Evolutionary conservation across 64 coral and sea anemone genomes (phyloP).

Genomic region (Stichodactyla mertensii): DNA sequence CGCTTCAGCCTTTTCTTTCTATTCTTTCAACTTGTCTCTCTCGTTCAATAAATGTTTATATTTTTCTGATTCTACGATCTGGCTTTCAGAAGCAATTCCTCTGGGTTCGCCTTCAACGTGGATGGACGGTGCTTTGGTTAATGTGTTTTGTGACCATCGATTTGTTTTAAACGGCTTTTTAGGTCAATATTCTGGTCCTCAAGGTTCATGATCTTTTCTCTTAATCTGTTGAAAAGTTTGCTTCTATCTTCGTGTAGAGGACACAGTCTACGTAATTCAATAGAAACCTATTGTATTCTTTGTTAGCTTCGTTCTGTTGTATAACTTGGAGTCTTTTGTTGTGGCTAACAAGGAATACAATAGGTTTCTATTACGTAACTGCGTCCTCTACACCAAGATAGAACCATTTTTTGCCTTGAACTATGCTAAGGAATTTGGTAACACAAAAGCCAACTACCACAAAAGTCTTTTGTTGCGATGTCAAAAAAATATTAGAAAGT

Average conservation of each 20-base stretch:
- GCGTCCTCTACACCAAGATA: too few relatives aligned
- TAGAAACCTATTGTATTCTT: too few relatives aligned
- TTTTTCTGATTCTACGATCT: constrained; percentile 32
- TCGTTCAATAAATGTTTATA: constrained; percentile 26
- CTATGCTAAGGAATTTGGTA: neutral
- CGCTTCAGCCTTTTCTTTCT: constrained; percentile 45
- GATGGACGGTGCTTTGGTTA: constrained; percentile 21
- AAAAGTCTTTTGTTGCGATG: neutral
- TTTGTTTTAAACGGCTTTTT: constrained; percentile 22
- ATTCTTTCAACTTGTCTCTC: constrained; percentile 33
- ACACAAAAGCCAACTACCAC: neutral
- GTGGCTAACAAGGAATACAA: too few relatives aligned
- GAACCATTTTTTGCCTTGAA: neutral
- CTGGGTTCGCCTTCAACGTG: neutral
- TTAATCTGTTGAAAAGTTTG: constrained; percentile 64
- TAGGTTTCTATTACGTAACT: too few relatives aligned
- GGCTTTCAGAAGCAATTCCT: constrained; percentile 22
- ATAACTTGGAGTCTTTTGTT: too few relatives aligned
- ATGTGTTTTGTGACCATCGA: constrained; percentile 4
- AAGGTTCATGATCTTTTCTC: constrained; percentile 55
- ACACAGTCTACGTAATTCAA: too few relatives aligned
- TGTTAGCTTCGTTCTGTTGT: too few relatives aligned
- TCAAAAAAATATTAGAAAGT: neutral
- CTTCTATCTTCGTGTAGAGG: too few relatives aligned
- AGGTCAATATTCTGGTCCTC: constrained; percentile 63